Conservation (phyloP, 2,113 vertebrate species). For the Thinocorus orbignyianus region DNA sequence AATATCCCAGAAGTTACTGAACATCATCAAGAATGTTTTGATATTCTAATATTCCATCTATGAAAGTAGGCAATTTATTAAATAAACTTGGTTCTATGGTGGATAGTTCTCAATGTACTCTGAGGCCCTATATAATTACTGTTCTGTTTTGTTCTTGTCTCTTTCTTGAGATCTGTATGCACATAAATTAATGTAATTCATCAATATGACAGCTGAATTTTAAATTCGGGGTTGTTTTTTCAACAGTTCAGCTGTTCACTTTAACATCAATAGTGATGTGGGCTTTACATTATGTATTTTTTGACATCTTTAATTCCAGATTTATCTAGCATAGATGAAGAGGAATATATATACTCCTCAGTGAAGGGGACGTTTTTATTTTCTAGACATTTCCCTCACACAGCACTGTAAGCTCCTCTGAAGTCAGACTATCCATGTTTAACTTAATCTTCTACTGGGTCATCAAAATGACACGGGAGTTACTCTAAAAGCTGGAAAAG, state of each 20-base stretch:
- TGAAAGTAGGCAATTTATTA: background rate
- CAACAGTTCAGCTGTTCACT: background rate
- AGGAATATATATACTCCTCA: background rate
- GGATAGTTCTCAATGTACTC: background rate
- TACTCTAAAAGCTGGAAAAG: background rate
- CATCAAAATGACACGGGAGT: background rate
- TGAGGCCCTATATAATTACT: background rate
- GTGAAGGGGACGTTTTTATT: background rate
- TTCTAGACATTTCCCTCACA: background rate
- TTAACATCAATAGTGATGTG: background rate
- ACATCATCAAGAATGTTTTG: background rate
- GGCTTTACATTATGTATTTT: background rate
- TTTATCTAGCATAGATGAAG: background rate
- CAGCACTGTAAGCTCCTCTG: background rate
- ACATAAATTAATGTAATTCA: conserved; percentile 33
- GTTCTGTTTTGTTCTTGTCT: background rate
- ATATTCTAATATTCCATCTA: background rate
- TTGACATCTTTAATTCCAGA: background rate
- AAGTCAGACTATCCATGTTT: background rate
- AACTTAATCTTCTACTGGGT: background rate
- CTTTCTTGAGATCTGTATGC: background rate
- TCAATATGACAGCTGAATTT: conserved; percentile 38
- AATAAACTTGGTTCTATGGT: background rate
- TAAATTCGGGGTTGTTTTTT: background rate
- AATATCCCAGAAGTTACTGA: background rate